phyloP scores from a whole-genome alignment of 1,140 invertebrate genomes.

The Leptinotarsa texana region DNA sequence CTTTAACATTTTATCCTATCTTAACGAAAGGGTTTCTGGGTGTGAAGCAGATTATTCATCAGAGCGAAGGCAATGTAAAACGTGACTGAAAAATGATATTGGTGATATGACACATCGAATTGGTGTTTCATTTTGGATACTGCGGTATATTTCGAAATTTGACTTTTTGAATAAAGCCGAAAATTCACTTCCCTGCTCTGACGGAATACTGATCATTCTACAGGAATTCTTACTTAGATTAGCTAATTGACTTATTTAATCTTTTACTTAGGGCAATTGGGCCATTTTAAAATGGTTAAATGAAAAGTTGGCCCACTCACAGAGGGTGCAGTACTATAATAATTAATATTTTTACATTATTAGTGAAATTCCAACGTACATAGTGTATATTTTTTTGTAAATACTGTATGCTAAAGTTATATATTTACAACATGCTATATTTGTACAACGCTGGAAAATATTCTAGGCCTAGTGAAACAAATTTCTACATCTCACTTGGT shows the following conservation, averaged over 20 bases:
- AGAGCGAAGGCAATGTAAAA: background rate
- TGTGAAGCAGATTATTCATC: background rate
- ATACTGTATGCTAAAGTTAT: conserved; percentile 52
- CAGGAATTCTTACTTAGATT: conserved; percentile 20
- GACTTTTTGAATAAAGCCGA: no score
- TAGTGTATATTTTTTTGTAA: conserved; percentile 55
- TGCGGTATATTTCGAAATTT: no score
- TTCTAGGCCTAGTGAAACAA: conserved; percentile 55
- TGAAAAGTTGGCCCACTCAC: conserved; percentile 24
- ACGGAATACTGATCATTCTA: background rate
- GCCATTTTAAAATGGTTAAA: conserved; percentile 24
- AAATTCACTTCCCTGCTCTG: background rate
- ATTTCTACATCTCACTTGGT: conserved; percentile 46
- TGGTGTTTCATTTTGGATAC: no score
- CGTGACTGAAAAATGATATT: background rate
- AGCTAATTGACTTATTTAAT: conserved; percentile 40
- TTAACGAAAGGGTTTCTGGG: background rate
- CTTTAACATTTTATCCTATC: background rate
- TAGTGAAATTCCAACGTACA: conserved; percentile 38
- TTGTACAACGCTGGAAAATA: conserved; percentile 54
- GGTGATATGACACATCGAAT: no score
- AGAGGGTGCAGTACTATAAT: conserved; percentile 49
- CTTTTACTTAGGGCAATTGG: conserved; percentile 34
- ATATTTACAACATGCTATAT: conserved; percentile 52
- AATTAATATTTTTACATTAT: conserved; percentile 48